Evolutionary conservation across 2,888 invertebrate genomes (phyloP).

Genomic region (Stenoptilia bipunctidactyla): DNA sequence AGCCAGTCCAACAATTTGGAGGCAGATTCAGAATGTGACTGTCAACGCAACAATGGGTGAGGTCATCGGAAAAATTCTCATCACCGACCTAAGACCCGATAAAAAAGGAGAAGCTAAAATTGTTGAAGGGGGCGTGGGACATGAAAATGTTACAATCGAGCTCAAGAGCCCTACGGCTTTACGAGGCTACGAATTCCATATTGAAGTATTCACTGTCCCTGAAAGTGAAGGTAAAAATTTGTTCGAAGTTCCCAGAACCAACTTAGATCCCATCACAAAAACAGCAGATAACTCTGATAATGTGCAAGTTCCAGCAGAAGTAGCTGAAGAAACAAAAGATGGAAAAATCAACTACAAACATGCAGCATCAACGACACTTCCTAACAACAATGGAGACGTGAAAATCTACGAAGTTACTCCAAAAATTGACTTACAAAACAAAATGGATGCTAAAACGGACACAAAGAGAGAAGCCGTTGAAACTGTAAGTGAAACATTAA

Average conservation of each 20-base stretch:
- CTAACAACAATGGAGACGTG: no score
- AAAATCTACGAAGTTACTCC: no score
- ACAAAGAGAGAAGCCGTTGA: no score
- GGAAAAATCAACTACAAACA: no score
- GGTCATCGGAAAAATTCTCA: constrained; percentile 35
- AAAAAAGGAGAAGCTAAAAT: constrained; percentile 50
- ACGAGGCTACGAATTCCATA: constrained; percentile 43
- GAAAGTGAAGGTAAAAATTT: constrained; percentile 7
- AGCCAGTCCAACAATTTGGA: constrained; percentile 49
- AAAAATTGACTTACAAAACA: no score
- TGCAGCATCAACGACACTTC: no score
- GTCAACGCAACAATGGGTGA: constrained; percentile 33
- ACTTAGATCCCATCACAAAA: constrained; percentile 2
- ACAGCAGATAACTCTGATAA: background rate
- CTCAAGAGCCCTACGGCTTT: constrained; percentile 49
- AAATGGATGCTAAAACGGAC: no score
- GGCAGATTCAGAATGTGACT: constrained; percentile 34
- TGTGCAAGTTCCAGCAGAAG: background rate
- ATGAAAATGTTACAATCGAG: constrained; percentile 44
- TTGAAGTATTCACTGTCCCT: constrained; percentile 35
- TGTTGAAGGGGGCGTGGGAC: constrained; percentile 43
- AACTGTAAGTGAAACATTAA: no score
- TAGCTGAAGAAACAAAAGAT: background rate
- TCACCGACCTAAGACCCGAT: constrained; percentile 41
- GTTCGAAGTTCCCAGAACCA: constrained; percentile 1